These are phyloP conservation scores for Muscicapa comitata DNA, from an alignment of 2,797 vertebrate species.

Conservation along the genomic window DNA sequence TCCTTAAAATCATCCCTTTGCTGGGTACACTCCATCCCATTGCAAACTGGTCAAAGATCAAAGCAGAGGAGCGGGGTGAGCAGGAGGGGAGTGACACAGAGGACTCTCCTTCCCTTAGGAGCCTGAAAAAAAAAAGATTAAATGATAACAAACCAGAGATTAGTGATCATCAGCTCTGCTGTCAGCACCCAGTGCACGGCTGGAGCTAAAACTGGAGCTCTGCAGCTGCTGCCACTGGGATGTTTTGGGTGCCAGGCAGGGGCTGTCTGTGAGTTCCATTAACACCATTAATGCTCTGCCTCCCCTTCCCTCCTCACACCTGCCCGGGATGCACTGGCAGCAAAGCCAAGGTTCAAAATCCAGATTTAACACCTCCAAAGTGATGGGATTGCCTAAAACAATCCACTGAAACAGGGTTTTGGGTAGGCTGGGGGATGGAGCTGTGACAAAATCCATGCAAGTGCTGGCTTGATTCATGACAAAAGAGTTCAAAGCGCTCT, in stretches of 20 bases:
- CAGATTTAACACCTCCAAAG: not conserved
- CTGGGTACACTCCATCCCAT: not conserved
- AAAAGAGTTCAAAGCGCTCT: not conserved
- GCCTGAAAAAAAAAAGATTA: not conserved
- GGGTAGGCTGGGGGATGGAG: not conserved
- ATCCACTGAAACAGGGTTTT: not conserved
- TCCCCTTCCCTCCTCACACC: not conserved
- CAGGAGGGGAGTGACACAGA: not conserved
- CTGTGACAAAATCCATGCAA: not conserved
- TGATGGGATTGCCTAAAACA: not conserved
- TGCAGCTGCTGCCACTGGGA: not conserved
- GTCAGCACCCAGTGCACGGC: not conserved
- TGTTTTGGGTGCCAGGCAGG: not conserved
- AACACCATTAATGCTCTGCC: not conserved
- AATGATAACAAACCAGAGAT: not conserved
- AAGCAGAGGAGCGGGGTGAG: not conserved
- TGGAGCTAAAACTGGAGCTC: not conserved
- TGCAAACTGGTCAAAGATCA: not conserved
- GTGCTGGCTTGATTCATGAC: not conserved
- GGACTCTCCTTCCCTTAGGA: not conserved
- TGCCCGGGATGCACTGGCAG: fast-evolving
- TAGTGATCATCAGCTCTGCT: not conserved
- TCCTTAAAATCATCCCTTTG: not conserved
- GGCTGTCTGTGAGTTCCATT: not conserved
- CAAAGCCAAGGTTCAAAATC: not conserved